A percentile compares a stretch with the other conserved stretches of the same genome.
These are phyloP conservation scores for Tenebrio molitor DNA, from an alignment of 1,140 invertebrate genomes.

Conservation along the genomic window DNA sequence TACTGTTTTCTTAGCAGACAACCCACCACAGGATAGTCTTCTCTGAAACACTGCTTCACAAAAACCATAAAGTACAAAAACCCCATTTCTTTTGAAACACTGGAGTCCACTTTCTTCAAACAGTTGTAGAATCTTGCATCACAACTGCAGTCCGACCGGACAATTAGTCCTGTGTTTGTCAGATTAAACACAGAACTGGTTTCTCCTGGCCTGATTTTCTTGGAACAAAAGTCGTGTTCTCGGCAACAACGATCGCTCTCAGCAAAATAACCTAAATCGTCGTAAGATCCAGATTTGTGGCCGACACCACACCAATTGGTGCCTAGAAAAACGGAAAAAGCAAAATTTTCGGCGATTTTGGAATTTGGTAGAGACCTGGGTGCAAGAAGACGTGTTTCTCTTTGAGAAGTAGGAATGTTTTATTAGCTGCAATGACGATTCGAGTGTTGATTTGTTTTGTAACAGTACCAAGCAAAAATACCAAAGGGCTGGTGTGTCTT, in stretches of 20 bases:
- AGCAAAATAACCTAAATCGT: slow-evolving; percentile 69
- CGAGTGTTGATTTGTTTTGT: no score
- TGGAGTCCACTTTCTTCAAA: slow-evolving; percentile 67
- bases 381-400: no score
- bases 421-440: no score
- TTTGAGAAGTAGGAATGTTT: no score
- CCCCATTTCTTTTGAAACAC: slow-evolving; percentile 70
- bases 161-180: slow-evolving; percentile 70
- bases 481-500: no score
- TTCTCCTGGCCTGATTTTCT: slow-evolving; percentile 53
- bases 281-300: slow-evolving; percentile 65
- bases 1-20: slow-evolving; percentile 60
- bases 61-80: slow-evolving; percentile 72
- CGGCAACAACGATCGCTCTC: slow-evolving; percentile 71
- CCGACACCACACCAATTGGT: slow-evolving; percentile 73
- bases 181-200: slow-evolving; percentile 49
- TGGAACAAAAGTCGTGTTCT: slow-evolving; percentile 62
- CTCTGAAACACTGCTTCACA: slow-evolving; percentile 70
- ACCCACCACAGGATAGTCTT: slow-evolving; percentile 68
- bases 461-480: no score
- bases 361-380: not conserved
- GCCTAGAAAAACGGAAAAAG: slow-evolving; percentile 30
- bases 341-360: no score
- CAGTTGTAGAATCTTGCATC: slow-evolving; percentile 72
- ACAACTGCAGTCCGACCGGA: slow-evolving; percentile 73